phyloP scores from a whole-genome alignment of 2,113 vertebrate species.

The Grammomys dolichurus region DNA sequence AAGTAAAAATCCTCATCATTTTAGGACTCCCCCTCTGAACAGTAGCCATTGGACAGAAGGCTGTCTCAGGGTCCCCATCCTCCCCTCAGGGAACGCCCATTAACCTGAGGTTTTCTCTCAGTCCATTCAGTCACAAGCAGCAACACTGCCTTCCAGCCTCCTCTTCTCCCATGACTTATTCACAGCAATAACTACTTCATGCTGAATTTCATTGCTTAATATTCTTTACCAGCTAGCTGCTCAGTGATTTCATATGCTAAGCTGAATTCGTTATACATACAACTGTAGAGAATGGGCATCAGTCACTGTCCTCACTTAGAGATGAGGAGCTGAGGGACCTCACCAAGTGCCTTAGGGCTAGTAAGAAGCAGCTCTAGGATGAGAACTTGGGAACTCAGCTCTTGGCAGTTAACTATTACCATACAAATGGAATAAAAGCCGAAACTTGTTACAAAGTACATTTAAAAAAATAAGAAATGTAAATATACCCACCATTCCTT shows the following conservation, averaged over 20 bases:
- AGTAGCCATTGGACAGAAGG: not conserved
- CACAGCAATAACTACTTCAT: not conserved
- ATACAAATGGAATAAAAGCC: not conserved
- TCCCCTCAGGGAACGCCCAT: not conserved
- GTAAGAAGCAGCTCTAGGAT: not conserved
- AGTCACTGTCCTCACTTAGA: not conserved
- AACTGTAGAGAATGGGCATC: not conserved
- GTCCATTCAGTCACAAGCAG: not conserved
- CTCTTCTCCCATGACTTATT: not conserved
- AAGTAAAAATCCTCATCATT: not conserved
- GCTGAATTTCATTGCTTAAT: not conserved
- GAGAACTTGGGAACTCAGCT: not conserved
- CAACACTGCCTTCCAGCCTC: not conserved
- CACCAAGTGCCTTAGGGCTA: not conserved
- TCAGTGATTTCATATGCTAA: conserved; percentile 25
- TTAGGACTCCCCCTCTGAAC: not conserved
- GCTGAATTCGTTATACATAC: not conserved
- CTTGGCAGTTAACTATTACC: not conserved
- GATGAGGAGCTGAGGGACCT: not conserved
- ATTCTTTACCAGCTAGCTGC: conserved; percentile 10
- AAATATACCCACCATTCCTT: conserved; percentile 23
- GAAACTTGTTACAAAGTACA: not conserved
- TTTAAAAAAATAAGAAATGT: not conserved
- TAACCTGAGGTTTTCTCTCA: rapidly evolving
- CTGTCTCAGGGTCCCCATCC: not conserved